Conservation (phyloP, 1,140 invertebrate genomes). For the Diachasmimorpha longicaudata region DNA sequence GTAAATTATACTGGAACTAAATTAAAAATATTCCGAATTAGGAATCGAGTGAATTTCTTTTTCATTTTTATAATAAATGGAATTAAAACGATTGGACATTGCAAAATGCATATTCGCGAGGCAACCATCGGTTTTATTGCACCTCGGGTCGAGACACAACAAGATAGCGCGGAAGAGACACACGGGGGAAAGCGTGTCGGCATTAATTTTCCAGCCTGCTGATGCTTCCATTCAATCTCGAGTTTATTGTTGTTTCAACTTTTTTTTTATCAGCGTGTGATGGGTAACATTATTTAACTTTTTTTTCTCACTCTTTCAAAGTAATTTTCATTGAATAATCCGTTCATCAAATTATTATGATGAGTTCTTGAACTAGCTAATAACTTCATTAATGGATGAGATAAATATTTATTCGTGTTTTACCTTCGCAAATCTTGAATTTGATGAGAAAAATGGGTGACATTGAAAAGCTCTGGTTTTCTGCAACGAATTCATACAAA, state of each 20-base stretch:
- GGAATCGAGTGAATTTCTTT: too few species aligned
- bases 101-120: not conserved
- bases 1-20: too few species aligned
- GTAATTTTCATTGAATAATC: not conserved
- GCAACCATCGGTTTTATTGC: not conserved
- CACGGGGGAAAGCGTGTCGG: slow-evolving; percentile 34
- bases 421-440: too few species aligned
- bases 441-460: too few species aligned
- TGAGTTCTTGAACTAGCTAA: too few species aligned
- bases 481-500: too few species aligned
- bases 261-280: not conserved
- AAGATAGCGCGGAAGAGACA: slow-evolving; percentile 3
- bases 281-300: not conserved
- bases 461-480: too few species aligned
- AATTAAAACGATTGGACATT: too few species aligned
- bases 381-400: too few species aligned
- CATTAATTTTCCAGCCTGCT: slow-evolving; percentile 21
- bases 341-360: not conserved
- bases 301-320: not conserved
- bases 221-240: not conserved
- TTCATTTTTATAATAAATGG: too few species aligned
- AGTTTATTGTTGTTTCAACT: not conserved
- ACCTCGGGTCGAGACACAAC: not conserved
- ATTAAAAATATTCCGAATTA: too few species aligned
- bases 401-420: too few species aligned